Conservation (phyloP, 2,113 vertebrate species). For the Phoenicopterus ruber region DNA sequence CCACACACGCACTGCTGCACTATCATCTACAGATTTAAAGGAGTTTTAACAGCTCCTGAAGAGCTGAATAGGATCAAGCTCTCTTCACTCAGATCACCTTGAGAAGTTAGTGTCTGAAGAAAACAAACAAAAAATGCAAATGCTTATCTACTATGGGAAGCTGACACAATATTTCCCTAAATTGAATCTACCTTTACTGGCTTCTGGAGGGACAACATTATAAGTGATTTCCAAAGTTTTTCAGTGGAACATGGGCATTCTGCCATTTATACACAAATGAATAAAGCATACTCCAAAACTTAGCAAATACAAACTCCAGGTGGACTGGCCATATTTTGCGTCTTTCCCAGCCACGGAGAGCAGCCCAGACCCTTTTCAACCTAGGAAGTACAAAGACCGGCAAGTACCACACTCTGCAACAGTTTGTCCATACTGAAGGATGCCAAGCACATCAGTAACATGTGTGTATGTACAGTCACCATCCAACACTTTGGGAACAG, state of each 20-base stretch:
- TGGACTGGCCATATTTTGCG: background rate
- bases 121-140: background rate
- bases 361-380: background rate
- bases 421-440: background rate
- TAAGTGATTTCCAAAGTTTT: background rate
- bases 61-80: background rate
- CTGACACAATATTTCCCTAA: background rate
- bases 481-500: background rate
- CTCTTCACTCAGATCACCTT: background rate
- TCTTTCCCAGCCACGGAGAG: background rate
- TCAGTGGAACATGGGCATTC: background rate
- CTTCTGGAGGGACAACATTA: background rate
- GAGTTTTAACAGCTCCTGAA: background rate
- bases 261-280: background rate
- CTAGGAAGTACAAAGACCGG: background rate
- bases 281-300: background rate
- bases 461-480: accelerated
- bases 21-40: background rate
- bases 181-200: background rate
- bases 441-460: background rate
- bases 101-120: background rate
- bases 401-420: background rate
- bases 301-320: slow-evolving; percentile 6
- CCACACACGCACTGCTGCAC: background rate
- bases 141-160: background rate